A percentile compares a stretch with the other conserved stretches of the same genome.
Evolutionary conservation across 2,888 invertebrate genomes (phyloP).

Genomic region (Julus scanicus): DNA sequence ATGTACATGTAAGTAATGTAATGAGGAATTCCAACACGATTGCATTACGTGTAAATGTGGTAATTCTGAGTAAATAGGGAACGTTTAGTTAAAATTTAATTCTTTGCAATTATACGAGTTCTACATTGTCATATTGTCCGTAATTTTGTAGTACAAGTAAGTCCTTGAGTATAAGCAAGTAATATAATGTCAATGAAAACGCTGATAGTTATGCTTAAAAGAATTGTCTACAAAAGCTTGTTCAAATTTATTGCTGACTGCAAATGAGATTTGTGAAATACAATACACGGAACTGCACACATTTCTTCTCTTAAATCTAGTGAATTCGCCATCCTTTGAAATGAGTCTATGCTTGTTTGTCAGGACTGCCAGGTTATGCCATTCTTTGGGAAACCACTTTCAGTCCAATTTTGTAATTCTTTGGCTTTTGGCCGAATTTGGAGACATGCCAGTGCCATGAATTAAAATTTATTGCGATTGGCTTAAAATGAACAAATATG

Average conservation of each 20-base stretch:
- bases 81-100: no score
- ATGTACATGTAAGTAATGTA: neutral
- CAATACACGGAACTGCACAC: neutral
- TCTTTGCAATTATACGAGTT: no score
- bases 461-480: conserved; percentile 19
- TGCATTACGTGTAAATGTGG: no score
- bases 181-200: neutral
- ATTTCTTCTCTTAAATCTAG: neutral
- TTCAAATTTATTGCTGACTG: neutral
- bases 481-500: conserved; percentile 3
- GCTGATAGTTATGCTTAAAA: neutral
- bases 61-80: no score
- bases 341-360: neutral
- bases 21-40: no score
- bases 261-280: conserved; percentile 25
- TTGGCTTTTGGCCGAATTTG: neutral
- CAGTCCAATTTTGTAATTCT: neutral
- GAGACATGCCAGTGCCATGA: neutral
- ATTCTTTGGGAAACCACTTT: neutral
- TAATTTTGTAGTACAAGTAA: no score
- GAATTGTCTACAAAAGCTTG: neutral
- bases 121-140: no score
- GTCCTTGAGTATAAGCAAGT: no score
- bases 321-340: neutral
- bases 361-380: neutral